phyloP scores from a whole-genome alignment of 2,113 vertebrate species.

The Atherinomorus stipes region DNA sequence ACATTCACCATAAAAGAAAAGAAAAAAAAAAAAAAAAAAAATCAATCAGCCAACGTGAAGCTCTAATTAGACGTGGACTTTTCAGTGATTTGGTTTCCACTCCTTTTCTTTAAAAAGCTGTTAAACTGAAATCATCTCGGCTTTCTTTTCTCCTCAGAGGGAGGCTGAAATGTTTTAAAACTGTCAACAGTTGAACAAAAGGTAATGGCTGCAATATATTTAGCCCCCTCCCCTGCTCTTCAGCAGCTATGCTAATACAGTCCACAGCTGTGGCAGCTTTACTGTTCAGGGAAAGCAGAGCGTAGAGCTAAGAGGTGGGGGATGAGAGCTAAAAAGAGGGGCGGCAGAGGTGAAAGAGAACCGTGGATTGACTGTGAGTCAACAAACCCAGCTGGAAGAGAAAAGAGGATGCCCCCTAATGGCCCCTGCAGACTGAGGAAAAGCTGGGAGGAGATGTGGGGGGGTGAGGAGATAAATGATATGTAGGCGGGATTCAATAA shows the following conservation, averaged over 20 bases:
- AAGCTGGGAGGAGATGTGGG: conserved; percentile 7
- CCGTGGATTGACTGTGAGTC: conserved; percentile 92
- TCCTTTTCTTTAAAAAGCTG: conserved; percentile 88
- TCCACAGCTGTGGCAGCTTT: conserved; percentile 98
- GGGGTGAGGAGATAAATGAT: conserved; percentile 84
- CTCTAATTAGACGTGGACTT: conserved; percentile 21
- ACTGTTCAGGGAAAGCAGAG: conserved; percentile 81
- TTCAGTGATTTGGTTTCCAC: conserved; percentile 30
- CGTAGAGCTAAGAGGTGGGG: conserved; percentile 58
- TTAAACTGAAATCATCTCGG: conserved; percentile 88
- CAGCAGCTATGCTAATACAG: conserved; percentile 91
- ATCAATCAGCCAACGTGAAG: background rate
- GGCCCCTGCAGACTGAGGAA: conserved; percentile 81
- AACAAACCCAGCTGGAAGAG: conserved; percentile 96
- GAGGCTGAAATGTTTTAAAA: conserved; percentile 92
- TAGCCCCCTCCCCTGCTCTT: conserved; percentile 63
- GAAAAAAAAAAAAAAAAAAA: conserved; percentile 12
- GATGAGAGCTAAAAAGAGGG: conserved; percentile 75
- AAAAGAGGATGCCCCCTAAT: conserved; percentile 87
- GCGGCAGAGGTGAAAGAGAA: conserved; percentile 71
- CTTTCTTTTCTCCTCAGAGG: conserved; percentile 82
- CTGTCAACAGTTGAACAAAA: conserved; percentile 90
- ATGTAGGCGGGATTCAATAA: conserved; percentile 92
- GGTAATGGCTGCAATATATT: conserved; percentile 92
- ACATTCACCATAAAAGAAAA: conserved; percentile 2